Percentiles rank a stretch among this genome's conserved stretches.
Conservation (phyloP, 37 sponge, comb jelly and placozoan species). For the Diacarnus erythraeanus region DNA sequence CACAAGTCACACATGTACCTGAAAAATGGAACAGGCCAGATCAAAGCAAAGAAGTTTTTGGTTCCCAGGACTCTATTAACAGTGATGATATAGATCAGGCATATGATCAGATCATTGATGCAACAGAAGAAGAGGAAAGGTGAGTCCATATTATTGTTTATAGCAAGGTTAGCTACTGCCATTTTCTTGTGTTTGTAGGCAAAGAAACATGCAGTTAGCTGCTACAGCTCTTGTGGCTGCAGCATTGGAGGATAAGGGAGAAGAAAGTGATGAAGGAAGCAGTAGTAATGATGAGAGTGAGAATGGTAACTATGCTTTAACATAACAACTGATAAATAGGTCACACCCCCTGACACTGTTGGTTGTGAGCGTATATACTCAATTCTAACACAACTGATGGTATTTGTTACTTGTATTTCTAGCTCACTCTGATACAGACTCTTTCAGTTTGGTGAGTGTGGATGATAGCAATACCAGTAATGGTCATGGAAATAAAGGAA, state of each 20-base stretch:
- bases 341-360: too few species aligned
- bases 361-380: too few species aligned
- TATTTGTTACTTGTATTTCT: too few species aligned
- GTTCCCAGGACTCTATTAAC: neutral
- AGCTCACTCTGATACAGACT: too few species aligned
- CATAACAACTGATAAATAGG: too few species aligned
- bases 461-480: too few species aligned
- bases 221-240: conserved; percentile 75
- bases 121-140: conserved; percentile 13
- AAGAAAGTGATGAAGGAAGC: conserved; percentile 17
- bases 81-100: conserved; percentile 18
- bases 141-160: neutral
- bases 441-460: too few species aligned
- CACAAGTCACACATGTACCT: neutral
- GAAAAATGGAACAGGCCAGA: neutral
- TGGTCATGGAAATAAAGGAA: too few species aligned
- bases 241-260: conserved; percentile 35
- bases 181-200: conserved; percentile 13
- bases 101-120: conserved; percentile 6
- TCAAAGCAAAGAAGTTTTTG: neutral
- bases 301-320: too few species aligned
- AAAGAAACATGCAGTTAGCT: conserved; percentile 34
- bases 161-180: neutral
- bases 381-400: neutral
- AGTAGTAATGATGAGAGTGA: neutral